Base-by-base conservation (phyloP, 2,797 vertebrate species). In the Urosaurus nigricauda region DNA sequence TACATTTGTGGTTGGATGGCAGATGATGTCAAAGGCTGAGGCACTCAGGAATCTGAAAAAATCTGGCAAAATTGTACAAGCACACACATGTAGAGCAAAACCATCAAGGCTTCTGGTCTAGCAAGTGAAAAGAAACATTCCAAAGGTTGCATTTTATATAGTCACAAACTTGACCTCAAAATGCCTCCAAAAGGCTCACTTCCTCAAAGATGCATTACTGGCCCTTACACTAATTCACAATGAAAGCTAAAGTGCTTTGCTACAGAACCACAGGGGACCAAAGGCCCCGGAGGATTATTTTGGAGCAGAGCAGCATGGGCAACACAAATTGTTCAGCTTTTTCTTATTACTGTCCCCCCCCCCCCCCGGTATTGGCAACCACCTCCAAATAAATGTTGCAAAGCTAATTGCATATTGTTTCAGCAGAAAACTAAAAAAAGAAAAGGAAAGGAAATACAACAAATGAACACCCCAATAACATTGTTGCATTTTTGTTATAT, bases 231-330 rank as follows among this genome's bases (percentile, higher is more conserved):
- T 99, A 98, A 99, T 98, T 98, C 96, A 97, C 97, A 97, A 97
- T 97, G 98, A 98, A 98, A 96, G 98, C 96, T 98, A 98, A 98
- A 98, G 98, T 98, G 98, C 97, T 98, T 96, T 96, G 96, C 70
- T 95, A 95, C 94, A 94, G 96, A 96, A 77, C 97, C 97, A 96
- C 96, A 93, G 93, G 97, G 98, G 98, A 98, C 95, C 94, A 88
- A 90, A 95, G 94, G 93, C 96, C 95, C 96, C 91, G 95, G 96
- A 96, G 97, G 96, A 96, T 96, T 86, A 92, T 91, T 94, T 94
- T 93, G 92, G 94, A 95, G 95, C 90, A 94, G 92, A 93, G 94
- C 92, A 95, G 4, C 95, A 96, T 96, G 97, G 96, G 96, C 97
- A 97, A 93, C 96, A 96, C 96, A 97, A 96, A 97, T 97, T 98